Conservation (phyloP, 2,113 vertebrate genomes). For the Prunella fulvescens region DNA sequence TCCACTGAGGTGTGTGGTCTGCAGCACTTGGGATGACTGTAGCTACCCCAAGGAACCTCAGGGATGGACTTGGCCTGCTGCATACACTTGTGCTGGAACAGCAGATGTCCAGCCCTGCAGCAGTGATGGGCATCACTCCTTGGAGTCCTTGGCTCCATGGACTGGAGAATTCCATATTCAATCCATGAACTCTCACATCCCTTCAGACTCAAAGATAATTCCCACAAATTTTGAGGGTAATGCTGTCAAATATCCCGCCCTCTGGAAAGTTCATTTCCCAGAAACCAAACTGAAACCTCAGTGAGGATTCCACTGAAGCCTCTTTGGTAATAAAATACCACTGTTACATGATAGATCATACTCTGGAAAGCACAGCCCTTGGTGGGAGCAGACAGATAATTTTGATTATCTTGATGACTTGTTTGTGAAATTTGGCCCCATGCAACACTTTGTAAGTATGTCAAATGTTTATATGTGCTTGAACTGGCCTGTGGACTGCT, state of each 20-base stretch:
- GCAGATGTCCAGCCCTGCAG: neutral
- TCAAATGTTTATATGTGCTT: neutral
- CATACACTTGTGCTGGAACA: neutral
- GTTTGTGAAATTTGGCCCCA: neutral
- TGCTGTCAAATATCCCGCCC: neutral
- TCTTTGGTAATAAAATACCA: neutral
- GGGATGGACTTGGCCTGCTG: neutral
- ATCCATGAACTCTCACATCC: neutral
- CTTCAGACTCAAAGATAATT: neutral
- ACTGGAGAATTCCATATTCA: neutral
- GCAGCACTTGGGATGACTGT: neutral
- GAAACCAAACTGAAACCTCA: neutral
- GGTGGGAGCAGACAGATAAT: neutral
- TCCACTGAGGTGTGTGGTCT: neutral
- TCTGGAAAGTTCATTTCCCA: neutral
- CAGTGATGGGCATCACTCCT: neutral
- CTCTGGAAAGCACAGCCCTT: neutral
- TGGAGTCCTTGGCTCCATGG: neutral
- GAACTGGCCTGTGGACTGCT: rapidly evolving
- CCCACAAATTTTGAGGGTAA: neutral
- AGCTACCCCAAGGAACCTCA: neutral
- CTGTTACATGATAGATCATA: neutral
- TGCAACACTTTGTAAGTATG: neutral
- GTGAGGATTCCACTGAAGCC: neutral
- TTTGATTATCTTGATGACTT: neutral